Evolutionary conservation across 2,797 vertebrate species (phyloP).

Genomic region (Syngnathus rostellatus): DNA sequence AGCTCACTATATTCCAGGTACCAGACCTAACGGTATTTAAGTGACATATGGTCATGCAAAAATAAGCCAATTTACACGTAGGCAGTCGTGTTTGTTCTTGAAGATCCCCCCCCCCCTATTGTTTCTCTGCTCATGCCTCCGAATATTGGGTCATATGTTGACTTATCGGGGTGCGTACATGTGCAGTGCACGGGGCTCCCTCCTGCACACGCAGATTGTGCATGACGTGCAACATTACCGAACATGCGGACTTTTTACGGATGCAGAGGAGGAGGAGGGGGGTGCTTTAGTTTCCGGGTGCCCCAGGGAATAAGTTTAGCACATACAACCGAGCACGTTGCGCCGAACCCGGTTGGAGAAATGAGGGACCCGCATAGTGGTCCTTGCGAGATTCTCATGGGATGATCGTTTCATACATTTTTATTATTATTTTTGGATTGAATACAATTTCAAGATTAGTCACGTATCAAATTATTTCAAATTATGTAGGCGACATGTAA

Average conservation of each 20-base stretch:
- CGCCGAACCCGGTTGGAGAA: not conserved
- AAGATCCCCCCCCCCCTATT: not conserved
- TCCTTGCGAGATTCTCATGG: not conserved
- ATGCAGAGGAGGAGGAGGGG: slow-evolving; percentile 27
- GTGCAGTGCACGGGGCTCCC: not conserved
- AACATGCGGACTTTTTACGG: slow-evolving; percentile 23
- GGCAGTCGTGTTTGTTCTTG: not conserved
- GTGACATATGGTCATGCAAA: too few species aligned
- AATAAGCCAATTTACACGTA: too few species aligned
- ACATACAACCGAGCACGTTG: slow-evolving; percentile 14
- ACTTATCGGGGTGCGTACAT: too few species aligned
- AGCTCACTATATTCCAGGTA: too few species aligned
- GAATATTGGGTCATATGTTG: not conserved
- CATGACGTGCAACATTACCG: slow-evolving; percentile 23
- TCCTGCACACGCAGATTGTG: slow-evolving; percentile 6
- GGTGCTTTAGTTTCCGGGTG: slow-evolving; percentile 21
- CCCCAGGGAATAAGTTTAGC: slow-evolving; percentile 32
- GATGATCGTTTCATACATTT: not conserved
- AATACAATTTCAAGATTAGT: not conserved
- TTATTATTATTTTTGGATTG: not conserved
- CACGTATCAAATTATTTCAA: not conserved
- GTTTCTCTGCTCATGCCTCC: not conserved
- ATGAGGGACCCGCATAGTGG: not conserved
- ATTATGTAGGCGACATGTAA: not conserved
- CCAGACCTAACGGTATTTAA: too few species aligned